Percentiles rank a stretch among this genome's conserved stretches.
Evolutionary conservation across 1,140 invertebrate genomes (phyloP).

Genomic region (Drosophila kanapiae): DNA sequence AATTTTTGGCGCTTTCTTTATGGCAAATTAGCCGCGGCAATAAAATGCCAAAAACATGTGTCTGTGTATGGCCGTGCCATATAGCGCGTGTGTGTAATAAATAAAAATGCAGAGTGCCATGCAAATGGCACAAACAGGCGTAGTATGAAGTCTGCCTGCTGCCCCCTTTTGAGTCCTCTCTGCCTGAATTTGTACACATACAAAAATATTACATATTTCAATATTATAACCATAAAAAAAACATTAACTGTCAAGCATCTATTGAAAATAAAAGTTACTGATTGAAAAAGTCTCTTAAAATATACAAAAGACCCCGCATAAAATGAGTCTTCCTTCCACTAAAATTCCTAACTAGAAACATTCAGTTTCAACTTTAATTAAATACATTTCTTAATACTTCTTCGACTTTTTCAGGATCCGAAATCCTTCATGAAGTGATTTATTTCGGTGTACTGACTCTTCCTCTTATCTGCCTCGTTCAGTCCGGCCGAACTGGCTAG

Average conservation of each 20-base stretch:
- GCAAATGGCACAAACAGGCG: slow-evolving; percentile 74
- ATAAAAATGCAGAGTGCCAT: slow-evolving; percentile 67
- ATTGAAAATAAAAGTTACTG: background rate
- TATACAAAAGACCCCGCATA: background rate
- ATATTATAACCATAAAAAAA: background rate
- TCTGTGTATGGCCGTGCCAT: slow-evolving; percentile 32
- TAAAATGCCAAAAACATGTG: slow-evolving; percentile 68
- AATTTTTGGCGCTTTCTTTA: slow-evolving; percentile 72
- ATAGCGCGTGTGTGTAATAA: slow-evolving; percentile 61
- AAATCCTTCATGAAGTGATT: background rate
- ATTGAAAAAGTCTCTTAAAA: background rate
- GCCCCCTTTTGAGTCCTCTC: background rate
- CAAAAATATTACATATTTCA: background rate
- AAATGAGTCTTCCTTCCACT: background rate
- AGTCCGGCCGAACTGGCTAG: slow-evolving; percentile 46
- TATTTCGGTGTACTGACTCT: slow-evolving; percentile 34
- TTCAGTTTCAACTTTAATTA: background rate
- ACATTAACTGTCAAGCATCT: too few relatives aligned
- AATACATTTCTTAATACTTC: background rate
- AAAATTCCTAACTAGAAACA: background rate
- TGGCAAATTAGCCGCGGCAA: slow-evolving; percentile 78
- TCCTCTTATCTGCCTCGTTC: slow-evolving; percentile 36
- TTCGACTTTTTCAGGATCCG: background rate
- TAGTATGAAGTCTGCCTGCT: slow-evolving; percentile 31
- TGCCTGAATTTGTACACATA: slow-evolving; percentile 3